Conservation (phyloP, 2,888 invertebrate genomes). For the Melanargia galathea region DNA sequence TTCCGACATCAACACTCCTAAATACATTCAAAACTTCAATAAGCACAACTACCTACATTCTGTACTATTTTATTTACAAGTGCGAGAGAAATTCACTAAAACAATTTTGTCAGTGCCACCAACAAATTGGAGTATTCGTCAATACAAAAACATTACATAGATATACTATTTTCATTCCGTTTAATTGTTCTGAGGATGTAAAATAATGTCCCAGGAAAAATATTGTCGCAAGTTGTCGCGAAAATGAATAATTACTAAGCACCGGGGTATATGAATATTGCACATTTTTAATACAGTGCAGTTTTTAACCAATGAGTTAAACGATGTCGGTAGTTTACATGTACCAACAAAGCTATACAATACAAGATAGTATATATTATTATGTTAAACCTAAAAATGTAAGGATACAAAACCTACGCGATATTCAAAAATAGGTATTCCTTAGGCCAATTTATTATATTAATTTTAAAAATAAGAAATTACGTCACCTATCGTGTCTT, state of each 20-base stretch:
- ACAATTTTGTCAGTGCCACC: slow-evolving; percentile 44
- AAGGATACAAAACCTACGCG: slow-evolving; percentile 66
- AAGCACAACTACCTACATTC: slow-evolving; percentile 55
- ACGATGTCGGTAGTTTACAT: slow-evolving; percentile 31
- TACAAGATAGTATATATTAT: too few relatives aligned
- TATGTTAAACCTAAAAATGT: slow-evolving; percentile 55
- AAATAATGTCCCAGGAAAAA: slow-evolving; percentile 33
- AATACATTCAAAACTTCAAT: slow-evolving; percentile 59
- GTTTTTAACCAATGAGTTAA: slow-evolving; percentile 55
- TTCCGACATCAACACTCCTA: slow-evolving; percentile 58
- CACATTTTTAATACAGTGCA: slow-evolving; percentile 57
- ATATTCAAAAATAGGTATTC: slow-evolving; percentile 71
- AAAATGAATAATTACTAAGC: slow-evolving; percentile 49
- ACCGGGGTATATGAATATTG: slow-evolving; percentile 68
- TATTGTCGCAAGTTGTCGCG: slow-evolving; percentile 37
- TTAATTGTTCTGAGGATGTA: slow-evolving; percentile 76
- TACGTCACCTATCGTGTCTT: slow-evolving; percentile 50
- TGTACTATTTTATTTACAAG: slow-evolving; percentile 67
- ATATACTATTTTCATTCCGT: slow-evolving; percentile 49
- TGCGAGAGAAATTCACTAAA: slow-evolving; percentile 51
- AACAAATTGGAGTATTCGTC: slow-evolving; percentile 41
- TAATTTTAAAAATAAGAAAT: slow-evolving; percentile 49
- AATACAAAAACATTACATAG: slow-evolving; percentile 50
- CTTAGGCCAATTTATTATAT: slow-evolving; percentile 71
- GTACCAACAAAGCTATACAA: slow-evolving; percentile 41